Conservation (phyloP, 2,888 invertebrate genomes). For the Tanypteryx hageni region DNA sequence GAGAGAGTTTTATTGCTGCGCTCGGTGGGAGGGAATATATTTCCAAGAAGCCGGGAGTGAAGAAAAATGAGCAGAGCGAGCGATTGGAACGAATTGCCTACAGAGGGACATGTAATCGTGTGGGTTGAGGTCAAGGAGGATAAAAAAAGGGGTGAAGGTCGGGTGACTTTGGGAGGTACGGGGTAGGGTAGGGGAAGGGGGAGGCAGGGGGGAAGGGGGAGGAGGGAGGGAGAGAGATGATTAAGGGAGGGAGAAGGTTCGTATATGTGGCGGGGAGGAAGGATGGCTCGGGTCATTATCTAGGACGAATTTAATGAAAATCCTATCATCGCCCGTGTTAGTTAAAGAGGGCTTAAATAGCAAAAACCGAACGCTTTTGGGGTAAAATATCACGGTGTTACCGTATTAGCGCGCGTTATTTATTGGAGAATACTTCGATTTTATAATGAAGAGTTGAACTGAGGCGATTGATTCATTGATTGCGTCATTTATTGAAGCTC, state of each 20-base stretch:
- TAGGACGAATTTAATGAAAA: background rate
- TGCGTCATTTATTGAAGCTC: too few relatives aligned
- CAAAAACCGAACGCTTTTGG: too few relatives aligned
- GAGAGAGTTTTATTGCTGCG: background rate
- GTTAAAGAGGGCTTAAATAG: too few relatives aligned
- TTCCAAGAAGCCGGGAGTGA: background rate
- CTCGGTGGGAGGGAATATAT: slow-evolving; percentile 7
- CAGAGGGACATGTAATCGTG: background rate
- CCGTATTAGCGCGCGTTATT: too few relatives aligned
- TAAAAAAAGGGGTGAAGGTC: slow-evolving; percentile 23
- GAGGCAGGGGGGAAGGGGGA: background rate
- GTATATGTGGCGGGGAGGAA: background rate
- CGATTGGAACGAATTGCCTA: background rate
- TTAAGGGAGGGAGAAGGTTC: too few relatives aligned
- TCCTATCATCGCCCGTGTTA: background rate
- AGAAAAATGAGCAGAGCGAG: slow-evolving; percentile 17
- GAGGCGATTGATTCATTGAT: too few relatives aligned
- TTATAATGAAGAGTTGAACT: too few relatives aligned
- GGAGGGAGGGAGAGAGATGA: background rate
- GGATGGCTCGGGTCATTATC: background rate
- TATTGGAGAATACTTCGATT: too few relatives aligned
- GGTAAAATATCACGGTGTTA: too few relatives aligned
- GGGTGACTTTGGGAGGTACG: background rate
- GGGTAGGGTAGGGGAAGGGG: background rate
- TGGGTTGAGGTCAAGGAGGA: slow-evolving; percentile 19